Evolutionary conservation across 2,797 vertebrate species (phyloP).

Genomic region (Epinephelus malabaricus): DNA sequence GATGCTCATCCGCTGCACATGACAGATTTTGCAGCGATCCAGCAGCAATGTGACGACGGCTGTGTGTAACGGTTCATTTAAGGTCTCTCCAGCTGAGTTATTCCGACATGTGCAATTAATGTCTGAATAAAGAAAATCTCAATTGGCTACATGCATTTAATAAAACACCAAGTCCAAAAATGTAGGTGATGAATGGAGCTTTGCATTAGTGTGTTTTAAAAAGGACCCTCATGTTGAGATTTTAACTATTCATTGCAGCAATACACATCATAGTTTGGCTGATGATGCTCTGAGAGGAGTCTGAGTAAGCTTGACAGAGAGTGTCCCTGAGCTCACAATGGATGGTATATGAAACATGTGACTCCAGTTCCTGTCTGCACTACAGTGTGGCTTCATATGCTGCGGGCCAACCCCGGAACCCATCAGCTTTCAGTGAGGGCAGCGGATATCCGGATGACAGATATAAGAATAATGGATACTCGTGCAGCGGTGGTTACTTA

Average conservation of each 20-base stretch:
- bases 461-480: no score
- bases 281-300: neutral
- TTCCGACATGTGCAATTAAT: constrained; percentile 30
- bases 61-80: constrained; percentile 17
- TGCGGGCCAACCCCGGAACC: neutral
- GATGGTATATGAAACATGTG: neutral
- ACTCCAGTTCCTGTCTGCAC: neutral
- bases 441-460: no score
- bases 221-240: neutral
- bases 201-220: neutral
- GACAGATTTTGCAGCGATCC: constrained; percentile 17
- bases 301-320: neutral
- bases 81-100: constrained; percentile 22
- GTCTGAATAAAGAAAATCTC: constrained; percentile 25
- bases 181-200: neutral
- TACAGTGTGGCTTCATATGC: neutral
- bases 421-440: no score
- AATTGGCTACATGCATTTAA: constrained; percentile 14
- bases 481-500: no score
- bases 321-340: constrained; percentile 5
- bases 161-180: constrained; percentile 6
- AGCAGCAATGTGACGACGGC: constrained; percentile 37
- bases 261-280: neutral
- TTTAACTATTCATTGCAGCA: neutral
- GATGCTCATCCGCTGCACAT: constrained; percentile 36